These are phyloP conservation scores for Ptychobarbus kaznakovi DNA, from an alignment of 2,797 vertebrate species.

Conservation along the genomic window DNA sequence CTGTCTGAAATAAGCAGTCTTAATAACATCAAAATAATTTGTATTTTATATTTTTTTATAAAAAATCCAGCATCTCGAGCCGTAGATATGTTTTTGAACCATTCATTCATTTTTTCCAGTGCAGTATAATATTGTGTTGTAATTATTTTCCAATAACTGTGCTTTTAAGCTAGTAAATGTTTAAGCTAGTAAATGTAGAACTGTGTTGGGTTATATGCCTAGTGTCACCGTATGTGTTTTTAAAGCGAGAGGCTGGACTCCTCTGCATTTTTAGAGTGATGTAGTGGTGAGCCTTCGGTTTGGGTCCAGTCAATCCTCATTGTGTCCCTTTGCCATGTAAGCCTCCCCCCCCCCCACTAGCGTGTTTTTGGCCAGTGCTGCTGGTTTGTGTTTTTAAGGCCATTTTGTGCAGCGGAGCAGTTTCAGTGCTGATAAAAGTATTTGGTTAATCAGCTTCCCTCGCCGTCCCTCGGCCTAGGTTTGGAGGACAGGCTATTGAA, in stretches of 20 bases:
- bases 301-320: slow-evolving; percentile 55
- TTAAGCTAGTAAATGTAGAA: not conserved
- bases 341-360: slow-evolving; percentile 48
- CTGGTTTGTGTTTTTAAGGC: slow-evolving; percentile 71
- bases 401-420: slow-evolving; percentile 76
- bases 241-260: slow-evolving; percentile 44
- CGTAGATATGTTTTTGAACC: not conserved
- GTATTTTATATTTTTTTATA: not conserved
- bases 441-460: slow-evolving; percentile 88
- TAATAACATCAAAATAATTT: not conserved
- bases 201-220: not conserved
- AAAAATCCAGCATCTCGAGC: too few relatives aligned
- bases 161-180: not conserved
- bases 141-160: not conserved
- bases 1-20: not conserved
- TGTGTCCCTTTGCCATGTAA: slow-evolving; percentile 54
- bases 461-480: slow-evolving; percentile 70
- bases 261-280: slow-evolving; percentile 52
- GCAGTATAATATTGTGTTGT: not conserved
- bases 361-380: slow-evolving; percentile 59
- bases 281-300: slow-evolving; percentile 36
- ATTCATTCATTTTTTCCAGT: not conserved
- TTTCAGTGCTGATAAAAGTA: slow-evolving; percentile 86
- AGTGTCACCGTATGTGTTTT: not conserved
- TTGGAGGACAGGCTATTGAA: slow-evolving; percentile 79